Conservation (phyloP, 2,888 invertebrate species). For the Chrysolina oricalcia region DNA sequence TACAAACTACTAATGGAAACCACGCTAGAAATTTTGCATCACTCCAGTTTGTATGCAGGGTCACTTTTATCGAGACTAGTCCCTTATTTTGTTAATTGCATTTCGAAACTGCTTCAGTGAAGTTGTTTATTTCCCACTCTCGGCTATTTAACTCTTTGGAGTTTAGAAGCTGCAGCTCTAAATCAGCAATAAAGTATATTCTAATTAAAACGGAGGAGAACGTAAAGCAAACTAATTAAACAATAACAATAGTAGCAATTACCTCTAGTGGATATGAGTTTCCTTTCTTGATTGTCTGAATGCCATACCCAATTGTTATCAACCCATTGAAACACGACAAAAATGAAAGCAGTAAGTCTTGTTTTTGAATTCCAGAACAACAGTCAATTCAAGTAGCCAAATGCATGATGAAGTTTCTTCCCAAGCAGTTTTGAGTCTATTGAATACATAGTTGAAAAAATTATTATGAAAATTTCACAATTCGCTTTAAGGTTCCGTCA, state of each 20-base stretch:
- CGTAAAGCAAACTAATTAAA: slow-evolving; percentile 19
- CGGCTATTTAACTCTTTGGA: slow-evolving; percentile 6
- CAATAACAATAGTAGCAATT: slow-evolving; percentile 20
- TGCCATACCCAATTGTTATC: not conserved
- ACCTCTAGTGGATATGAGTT: slow-evolving; percentile 9
- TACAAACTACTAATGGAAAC: not conserved
- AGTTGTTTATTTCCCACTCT: slow-evolving; percentile 11
- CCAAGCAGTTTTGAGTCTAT: no score
- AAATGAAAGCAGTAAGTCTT: not conserved
- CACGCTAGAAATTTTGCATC: not conserved
- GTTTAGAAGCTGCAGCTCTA: slow-evolving; percentile 10
- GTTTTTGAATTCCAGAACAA: no score
- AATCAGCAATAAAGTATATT: slow-evolving; percentile 25
- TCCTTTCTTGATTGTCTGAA: not conserved
- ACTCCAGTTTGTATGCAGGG: not conserved
- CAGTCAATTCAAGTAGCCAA: no score
- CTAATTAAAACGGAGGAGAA: slow-evolving; percentile 16
- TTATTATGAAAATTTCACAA: no score
- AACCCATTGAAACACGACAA: not conserved
- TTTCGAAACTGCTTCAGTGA: slow-evolving; percentile 7
- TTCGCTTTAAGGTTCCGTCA: no score
- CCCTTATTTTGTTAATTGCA: not conserved
- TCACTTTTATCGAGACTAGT: not conserved
- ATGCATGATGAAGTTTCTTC: no score
- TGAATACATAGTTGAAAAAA: no score